phyloP scores from a whole-genome alignment of 2,888 invertebrate species.

The Mylabris sibirica region DNA sequence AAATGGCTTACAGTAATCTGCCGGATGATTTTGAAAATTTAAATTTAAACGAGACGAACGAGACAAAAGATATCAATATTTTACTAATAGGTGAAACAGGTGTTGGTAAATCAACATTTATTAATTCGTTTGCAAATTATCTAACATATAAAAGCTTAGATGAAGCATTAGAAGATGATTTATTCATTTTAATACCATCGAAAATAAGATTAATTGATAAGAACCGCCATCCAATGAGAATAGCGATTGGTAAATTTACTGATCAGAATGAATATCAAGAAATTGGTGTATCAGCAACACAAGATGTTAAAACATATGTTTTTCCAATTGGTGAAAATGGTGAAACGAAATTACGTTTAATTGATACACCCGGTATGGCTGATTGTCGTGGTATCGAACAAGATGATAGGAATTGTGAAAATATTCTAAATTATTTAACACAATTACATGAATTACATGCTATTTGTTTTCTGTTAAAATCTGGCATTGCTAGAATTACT shows the following conservation, averaged over 20 bases:
- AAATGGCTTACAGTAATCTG: not conserved
- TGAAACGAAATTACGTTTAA: slow-evolving; percentile 43
- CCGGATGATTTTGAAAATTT: not conserved
- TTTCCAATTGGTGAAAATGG: slow-evolving; percentile 37
- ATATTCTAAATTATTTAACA: slow-evolving; percentile 44
- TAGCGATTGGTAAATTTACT: slow-evolving; percentile 13
- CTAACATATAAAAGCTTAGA: slow-evolving; percentile 35
- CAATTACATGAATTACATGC: slow-evolving; percentile 45
- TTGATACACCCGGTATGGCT: slow-evolving; percentile 51
- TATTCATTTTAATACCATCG: slow-evolving; percentile 42
- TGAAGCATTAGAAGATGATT: slow-evolving; percentile 29
- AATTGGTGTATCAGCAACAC: slow-evolving; percentile 39
- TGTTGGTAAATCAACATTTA: slow-evolving; percentile 52
- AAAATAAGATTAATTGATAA: slow-evolving; percentile 42
- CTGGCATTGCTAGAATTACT: slow-evolving; percentile 44
- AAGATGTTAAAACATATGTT: slow-evolving; percentile 40
- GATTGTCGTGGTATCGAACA: slow-evolving; percentile 45
- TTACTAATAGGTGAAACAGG: slow-evolving; percentile 49
- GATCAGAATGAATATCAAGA: slow-evolving; percentile 34
- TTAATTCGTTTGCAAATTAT: slow-evolving; percentile 49
- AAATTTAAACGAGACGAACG: slow-evolving; percentile 11
- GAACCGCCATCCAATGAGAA: slow-evolving; percentile 11
- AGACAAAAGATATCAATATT: slow-evolving; percentile 43
- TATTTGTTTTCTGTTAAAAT: slow-evolving; percentile 47
- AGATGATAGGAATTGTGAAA: slow-evolving; percentile 45